Conservation (phyloP, 2,797 vertebrate species). For the Alca torda region DNA sequence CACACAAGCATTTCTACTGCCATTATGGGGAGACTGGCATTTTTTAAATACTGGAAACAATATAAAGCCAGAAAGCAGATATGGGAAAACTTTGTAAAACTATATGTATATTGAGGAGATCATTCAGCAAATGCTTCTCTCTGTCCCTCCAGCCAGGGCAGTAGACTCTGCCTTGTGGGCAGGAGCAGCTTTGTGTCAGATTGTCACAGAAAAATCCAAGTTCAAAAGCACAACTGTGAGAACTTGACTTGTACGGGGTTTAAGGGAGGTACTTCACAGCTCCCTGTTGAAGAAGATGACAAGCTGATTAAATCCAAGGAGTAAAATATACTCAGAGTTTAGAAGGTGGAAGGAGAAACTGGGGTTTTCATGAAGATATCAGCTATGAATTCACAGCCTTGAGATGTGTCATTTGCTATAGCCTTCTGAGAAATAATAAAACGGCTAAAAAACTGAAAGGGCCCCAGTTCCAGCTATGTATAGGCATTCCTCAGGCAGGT, state of each 20-base stretch:
- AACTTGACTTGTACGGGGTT: not conserved
- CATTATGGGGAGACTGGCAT: not conserved
- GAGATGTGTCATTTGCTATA: not conserved
- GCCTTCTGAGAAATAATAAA: not conserved
- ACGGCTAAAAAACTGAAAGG: not conserved
- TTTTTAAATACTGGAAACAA: not conserved
- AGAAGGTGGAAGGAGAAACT: not conserved
- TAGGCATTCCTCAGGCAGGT: not conserved
- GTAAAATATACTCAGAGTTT: not conserved
- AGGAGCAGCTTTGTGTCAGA: not conserved
- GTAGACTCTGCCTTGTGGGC: not conserved
- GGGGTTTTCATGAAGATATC: not conserved
- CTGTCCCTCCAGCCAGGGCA: not conserved
- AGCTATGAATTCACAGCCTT: not conserved
- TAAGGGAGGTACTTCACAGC: not conserved
- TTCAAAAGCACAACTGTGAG: not conserved
- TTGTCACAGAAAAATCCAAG: not conserved
- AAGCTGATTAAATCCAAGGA: not conserved
- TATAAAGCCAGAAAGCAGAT: not conserved
- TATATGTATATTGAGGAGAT: not conserved
- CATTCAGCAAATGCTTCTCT: not conserved
- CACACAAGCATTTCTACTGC: not conserved
- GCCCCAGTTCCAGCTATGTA: not conserved
- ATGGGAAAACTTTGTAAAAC: not conserved
- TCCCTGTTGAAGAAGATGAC: not conserved